These are phyloP conservation scores for Drosophila ochracea DNA, from an alignment of 2,888 invertebrate genomes.

Conservation along the genomic window DNA sequence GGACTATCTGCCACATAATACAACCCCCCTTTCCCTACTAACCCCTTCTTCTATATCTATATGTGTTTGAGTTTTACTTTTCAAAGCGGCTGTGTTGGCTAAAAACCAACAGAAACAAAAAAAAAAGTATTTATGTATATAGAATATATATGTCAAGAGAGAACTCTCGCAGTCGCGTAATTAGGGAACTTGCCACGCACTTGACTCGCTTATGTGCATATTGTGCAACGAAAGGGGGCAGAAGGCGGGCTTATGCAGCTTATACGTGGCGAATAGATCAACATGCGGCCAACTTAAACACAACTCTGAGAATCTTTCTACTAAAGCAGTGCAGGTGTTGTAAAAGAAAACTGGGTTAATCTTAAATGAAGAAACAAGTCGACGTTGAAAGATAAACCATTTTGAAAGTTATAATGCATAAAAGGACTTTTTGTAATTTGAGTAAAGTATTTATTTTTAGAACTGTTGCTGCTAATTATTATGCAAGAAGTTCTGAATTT, in stretches of 20 bases:
- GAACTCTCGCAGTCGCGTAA: constrained; percentile 64
- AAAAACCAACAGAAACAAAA: constrained; percentile 27
- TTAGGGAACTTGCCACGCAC: constrained; percentile 78
- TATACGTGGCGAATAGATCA: constrained; percentile 21
- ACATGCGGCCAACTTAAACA: constrained; percentile 44
- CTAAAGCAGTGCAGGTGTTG: constrained; percentile 44
- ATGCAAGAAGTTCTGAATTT: not conserved
- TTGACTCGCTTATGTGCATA: constrained; percentile 66
- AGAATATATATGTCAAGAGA: constrained; percentile 70
- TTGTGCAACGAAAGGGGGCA: not conserved
- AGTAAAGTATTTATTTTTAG: not conserved
- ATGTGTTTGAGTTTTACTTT: constrained; percentile 44
- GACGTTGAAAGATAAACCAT: not conserved
- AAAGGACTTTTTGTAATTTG: not conserved
- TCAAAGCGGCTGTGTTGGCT: constrained; percentile 42
- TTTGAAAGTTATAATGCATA: not conserved
- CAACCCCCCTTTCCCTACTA: not conserved
- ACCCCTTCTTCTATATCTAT: not conserved
- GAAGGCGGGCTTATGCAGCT: not conserved
- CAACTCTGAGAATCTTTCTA: constrained; percentile 16
- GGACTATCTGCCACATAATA: not conserved
- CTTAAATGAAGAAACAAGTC: not conserved
- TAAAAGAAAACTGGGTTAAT: constrained; percentile 45
- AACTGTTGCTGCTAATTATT: too few species aligned
- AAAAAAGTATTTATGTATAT: not conserved